Percentiles rank a stretch among this genome's conserved stretches.
These are phyloP conservation scores for Drosophila pseudoobscura DNA, from an alignment of 1,140 invertebrate species.

Conservation along the genomic window DNA sequence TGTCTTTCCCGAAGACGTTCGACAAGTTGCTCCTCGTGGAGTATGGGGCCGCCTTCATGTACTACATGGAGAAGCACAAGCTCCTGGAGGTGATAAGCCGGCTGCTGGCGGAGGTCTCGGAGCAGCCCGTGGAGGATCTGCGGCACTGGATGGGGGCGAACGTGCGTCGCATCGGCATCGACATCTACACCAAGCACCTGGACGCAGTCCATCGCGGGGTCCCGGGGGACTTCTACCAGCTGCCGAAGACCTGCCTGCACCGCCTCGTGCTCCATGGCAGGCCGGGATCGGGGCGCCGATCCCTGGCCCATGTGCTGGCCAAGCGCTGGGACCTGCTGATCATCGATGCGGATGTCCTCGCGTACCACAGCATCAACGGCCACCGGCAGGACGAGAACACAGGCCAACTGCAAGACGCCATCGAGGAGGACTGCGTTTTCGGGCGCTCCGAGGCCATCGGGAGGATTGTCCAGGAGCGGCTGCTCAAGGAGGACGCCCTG, in stretches of 20 bases:
- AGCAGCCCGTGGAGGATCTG: slow-evolving; percentile 37
- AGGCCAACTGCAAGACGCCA: slow-evolving; percentile 41
- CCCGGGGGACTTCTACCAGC: slow-evolving; percentile 48
- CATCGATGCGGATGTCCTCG: slow-evolving; percentile 65
- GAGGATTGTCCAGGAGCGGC: slow-evolving; percentile 50
- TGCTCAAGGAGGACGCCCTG: slow-evolving; percentile 65
- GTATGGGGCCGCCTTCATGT: slow-evolving; percentile 64
- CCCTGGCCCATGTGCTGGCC: slow-evolving; percentile 57
- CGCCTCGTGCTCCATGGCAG: slow-evolving; percentile 68
- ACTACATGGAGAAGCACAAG: slow-evolving; percentile 75
- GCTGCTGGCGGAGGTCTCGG: slow-evolving; percentile 57
- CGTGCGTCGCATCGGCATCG: slow-evolving; percentile 50
- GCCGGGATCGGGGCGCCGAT: slow-evolving; percentile 64
- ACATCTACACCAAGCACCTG: slow-evolving; percentile 60
- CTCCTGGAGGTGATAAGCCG: slow-evolving; percentile 72
- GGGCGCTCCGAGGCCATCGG: slow-evolving; percentile 57
- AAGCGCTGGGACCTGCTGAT: slow-evolving; percentile 68
- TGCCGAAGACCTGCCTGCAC: slow-evolving; percentile 60
- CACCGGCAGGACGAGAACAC: slow-evolving; percentile 18
- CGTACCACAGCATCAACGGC: slow-evolving; percentile 60
- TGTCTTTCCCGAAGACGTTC: slow-evolving; percentile 48
- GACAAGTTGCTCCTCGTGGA: slow-evolving; percentile 50
- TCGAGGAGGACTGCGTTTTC: slow-evolving; percentile 44
- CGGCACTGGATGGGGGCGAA: slow-evolving; percentile 70
- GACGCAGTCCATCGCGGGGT: slow-evolving; percentile 55